Conservation (phyloP, 2,797 vertebrate genomes). For the Lemur catta region DNA sequence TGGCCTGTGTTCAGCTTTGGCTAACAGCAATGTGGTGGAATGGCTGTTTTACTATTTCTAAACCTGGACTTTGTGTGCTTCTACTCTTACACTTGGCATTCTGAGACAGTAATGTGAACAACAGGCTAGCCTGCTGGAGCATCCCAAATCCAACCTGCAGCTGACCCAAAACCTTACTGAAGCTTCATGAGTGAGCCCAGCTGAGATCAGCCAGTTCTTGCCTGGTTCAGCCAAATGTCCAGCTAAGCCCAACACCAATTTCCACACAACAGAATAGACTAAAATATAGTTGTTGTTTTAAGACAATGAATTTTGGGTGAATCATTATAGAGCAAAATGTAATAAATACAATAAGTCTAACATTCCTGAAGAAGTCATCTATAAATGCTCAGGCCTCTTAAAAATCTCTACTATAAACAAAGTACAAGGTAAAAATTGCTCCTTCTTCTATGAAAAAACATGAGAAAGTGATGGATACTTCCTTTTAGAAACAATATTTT, state of each 20-base stretch:
- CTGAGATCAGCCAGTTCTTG: background rate
- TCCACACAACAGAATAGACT: background rate
- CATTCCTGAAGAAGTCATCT: background rate
- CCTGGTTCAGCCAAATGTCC: background rate
- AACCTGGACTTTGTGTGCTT: background rate
- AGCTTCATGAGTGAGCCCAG: background rate
- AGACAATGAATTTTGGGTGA: background rate
- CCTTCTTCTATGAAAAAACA: background rate
- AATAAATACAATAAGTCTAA: background rate
- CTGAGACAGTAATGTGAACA: background rate
- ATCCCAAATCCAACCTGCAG: background rate
- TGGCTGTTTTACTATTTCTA: background rate
- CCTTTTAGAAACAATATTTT: background rate
- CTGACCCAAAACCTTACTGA: background rate
- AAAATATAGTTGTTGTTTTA: background rate
- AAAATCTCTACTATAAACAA: background rate
- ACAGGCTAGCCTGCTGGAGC: background rate
- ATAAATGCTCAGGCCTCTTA: background rate
- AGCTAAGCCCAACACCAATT: background rate
- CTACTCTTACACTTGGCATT: background rate
- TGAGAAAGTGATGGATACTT: background rate
- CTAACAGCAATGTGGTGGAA: background rate
- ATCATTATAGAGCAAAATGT: background rate
- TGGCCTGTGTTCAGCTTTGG: background rate
- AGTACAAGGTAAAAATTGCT: background rate